A percentile compares a stretch with the other conserved stretches of the same genome.
phyloP scores from a whole-genome alignment of 2,113 vertebrate species.

The Ranitomeya imitator region DNA sequence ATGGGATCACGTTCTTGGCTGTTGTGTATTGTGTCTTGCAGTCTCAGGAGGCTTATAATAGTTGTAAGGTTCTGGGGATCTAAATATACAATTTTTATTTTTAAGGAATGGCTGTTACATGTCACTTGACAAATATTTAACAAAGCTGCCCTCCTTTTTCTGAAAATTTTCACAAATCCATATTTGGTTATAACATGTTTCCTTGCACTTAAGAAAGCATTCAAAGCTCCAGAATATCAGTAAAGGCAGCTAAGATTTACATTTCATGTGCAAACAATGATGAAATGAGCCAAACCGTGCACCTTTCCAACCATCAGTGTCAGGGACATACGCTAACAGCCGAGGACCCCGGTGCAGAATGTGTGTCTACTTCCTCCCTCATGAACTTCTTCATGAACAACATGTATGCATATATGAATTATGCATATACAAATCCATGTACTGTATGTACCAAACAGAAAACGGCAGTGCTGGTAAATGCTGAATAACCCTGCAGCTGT shows the following conservation, averaged over 20 bases:
- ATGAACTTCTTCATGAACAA: too few species aligned
- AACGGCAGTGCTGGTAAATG: too few species aligned
- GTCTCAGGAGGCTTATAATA: conserved; percentile 14
- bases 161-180: conserved; percentile 35
- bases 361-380: too few species aligned
- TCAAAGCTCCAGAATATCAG: conserved; percentile 9
- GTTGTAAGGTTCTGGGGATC: conserved; percentile 1
- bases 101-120: conserved; percentile 34
- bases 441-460: too few species aligned
- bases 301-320: neutral
- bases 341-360: too few species aligned
- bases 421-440: too few species aligned
- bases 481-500: too few species aligned
- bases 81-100: conserved; percentile 18
- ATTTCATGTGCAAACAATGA: conserved; percentile 24
- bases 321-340: neutral
- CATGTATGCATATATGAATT: too few species aligned
- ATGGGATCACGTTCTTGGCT: neutral
- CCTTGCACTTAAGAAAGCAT: conserved; percentile 30
- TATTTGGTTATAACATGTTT: conserved; percentile 47
- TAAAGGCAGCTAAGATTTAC: conserved; percentile 15
- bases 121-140: conserved; percentile 54
- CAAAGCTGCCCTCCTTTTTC: conserved; percentile 19
- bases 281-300: neutral
- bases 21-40: neutral